These are phyloP conservation scores for Stomorhina lunata DNA, from an alignment of 2,888 invertebrate genomes.

Conservation along the genomic window DNA sequence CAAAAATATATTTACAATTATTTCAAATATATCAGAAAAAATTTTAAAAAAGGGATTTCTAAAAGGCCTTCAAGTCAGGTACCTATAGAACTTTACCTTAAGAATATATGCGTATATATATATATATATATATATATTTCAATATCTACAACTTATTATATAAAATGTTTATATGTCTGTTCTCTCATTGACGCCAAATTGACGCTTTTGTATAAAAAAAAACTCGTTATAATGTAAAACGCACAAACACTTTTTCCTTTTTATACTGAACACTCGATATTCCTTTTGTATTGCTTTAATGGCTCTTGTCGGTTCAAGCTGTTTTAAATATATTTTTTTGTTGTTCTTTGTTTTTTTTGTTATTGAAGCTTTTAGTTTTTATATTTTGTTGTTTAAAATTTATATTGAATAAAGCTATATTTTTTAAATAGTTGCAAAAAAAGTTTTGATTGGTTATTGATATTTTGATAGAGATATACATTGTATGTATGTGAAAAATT, in stretches of 20 bases:
- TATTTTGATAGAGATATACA: no score
- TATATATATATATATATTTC: not conserved
- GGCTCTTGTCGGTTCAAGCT: not conserved
- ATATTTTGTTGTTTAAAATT: not conserved
- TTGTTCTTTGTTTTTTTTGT: not conserved
- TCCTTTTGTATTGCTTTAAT: not conserved
- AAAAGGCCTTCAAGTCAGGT: no score
- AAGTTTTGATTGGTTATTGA: no score
- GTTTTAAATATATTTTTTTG: not conserved
- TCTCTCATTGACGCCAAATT: slow-evolving; percentile 17
- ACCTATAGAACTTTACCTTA: no score
- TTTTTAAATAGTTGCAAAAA: no score
- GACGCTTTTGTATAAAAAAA: slow-evolving; percentile 6
- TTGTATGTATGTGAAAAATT: no score
- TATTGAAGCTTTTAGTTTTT: not conserved
- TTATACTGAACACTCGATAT: not conserved
- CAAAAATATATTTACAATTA: no score
- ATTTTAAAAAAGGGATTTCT: no score
- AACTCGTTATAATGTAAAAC: not conserved
- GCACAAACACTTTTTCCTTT: not conserved
- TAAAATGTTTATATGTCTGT: not conserved
- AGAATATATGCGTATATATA: no score
- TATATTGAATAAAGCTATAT: no score
- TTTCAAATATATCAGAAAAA: no score
- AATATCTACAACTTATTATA: no score